Conservation (phyloP, 2,113 vertebrate species). For the Spizaetus ornatus region DNA sequence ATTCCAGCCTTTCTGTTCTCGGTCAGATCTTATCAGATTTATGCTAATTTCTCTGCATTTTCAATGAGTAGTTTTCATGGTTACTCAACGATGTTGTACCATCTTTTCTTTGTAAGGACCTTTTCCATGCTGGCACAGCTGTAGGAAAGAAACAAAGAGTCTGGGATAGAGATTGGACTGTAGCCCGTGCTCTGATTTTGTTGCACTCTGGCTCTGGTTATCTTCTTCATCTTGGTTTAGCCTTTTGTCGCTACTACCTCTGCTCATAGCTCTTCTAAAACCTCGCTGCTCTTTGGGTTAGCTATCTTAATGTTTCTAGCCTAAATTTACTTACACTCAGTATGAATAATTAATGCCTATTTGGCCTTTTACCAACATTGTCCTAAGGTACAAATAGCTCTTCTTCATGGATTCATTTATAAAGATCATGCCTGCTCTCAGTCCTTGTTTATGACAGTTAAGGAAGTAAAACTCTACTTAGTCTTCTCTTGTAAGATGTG, state of each 20-base stretch:
- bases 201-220: neutral
- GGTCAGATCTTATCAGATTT: slow-evolving; percentile 12
- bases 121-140: neutral
- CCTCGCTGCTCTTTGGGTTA: neutral
- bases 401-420: neutral
- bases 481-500: neutral
- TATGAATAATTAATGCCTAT: neutral
- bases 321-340: neutral
- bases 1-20: slow-evolving; percentile 19
- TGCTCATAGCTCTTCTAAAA: neutral
- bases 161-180: neutral
- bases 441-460: neutral
- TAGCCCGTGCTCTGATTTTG: neutral
- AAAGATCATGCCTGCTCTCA: neutral
- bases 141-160: neutral
- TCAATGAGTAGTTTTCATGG: neutral
- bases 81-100: neutral
- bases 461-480: neutral
- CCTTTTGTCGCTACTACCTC: neutral
- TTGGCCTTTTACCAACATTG: neutral
- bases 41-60: neutral
- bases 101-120: neutral
- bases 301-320: neutral
- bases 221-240: neutral
- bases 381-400: neutral